Conservation (phyloP, 1,140 invertebrate genomes). For the Sinella curviseta region DNA sequence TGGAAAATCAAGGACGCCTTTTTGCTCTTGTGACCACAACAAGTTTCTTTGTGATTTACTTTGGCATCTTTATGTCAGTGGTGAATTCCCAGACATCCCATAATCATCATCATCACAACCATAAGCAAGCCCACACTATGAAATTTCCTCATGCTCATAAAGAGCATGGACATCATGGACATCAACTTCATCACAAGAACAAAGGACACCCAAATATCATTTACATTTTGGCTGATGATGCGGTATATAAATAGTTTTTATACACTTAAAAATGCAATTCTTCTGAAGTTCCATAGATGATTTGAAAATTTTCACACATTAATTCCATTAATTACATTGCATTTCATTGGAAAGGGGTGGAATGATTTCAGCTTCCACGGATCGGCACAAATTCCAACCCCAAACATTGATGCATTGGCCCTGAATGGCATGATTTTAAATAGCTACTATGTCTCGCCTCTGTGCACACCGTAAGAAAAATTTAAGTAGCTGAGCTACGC, state of each 20-base stretch:
- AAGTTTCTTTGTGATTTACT: too few species aligned
- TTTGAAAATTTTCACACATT: not conserved
- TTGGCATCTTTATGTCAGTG: too few species aligned
- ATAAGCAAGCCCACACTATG: not conserved
- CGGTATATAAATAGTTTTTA: conserved; percentile 49
- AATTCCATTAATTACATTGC: too few species aligned
- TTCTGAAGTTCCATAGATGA: not conserved
- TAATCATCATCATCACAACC: not conserved
- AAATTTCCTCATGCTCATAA: not conserved
- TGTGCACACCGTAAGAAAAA: conserved; percentile 65
- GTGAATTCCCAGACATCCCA: not conserved
- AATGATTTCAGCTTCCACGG: conserved; percentile 89
- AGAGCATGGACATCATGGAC: too few species aligned
- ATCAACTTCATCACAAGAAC: too few species aligned
- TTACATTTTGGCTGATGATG: conserved; percentile 57
- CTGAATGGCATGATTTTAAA: conserved; percentile 75
- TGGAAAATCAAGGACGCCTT: too few species aligned
- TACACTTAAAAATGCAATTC: not conserved
- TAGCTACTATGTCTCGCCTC: conserved; percentile 71
- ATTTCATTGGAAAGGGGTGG: conserved; percentile 75
- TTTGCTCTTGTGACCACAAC: too few species aligned
- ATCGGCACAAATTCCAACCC: conserved; percentile 77
- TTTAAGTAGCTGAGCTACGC: not conserved
- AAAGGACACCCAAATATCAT: conserved; percentile 52
- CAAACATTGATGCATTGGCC: conserved; percentile 80